Conservation (phyloP, 2,797 vertebrate genomes). For the Cyclopterus lumpus region DNA sequence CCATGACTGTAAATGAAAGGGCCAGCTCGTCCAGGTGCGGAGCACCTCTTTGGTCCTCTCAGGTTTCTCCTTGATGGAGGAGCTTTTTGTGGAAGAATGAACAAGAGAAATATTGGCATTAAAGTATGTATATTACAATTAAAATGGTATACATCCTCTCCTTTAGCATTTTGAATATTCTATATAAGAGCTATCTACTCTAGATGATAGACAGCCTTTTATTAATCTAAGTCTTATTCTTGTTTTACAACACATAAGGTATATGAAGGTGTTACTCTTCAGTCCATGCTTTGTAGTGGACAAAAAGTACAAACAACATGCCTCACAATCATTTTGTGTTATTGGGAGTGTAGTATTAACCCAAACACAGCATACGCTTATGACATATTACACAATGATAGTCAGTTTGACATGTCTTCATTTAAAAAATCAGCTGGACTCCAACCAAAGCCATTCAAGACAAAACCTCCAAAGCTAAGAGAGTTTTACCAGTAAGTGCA, state of each 20-base stretch:
- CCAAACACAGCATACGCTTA: slow-evolving; percentile 35
- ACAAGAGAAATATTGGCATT: slow-evolving; percentile 68
- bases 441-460: slow-evolving; percentile 58
- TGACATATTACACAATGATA: slow-evolving; percentile 52
- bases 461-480: slow-evolving; percentile 49
- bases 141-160: slow-evolving; percentile 22
- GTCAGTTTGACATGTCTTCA: slow-evolving; percentile 57
- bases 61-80: slow-evolving; percentile 78
- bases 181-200: slow-evolving; percentile 1
- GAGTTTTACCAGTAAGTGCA: slow-evolving; percentile 67
- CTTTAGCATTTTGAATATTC: slow-evolving; percentile 12
- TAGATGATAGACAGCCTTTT: slow-evolving; percentile 8
- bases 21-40: slow-evolving; percentile 82
- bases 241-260: not conserved
- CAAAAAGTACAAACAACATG: slow-evolving; percentile 1
- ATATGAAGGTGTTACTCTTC: not conserved
- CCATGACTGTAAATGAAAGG: slow-evolving; percentile 84
- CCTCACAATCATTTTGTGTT: slow-evolving; percentile 17
- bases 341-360: slow-evolving; percentile 24
- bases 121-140: slow-evolving; percentile 40
- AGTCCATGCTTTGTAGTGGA: not conserved
- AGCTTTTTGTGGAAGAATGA: slow-evolving; percentile 68
- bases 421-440: slow-evolving; percentile 75
- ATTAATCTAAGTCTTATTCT: slow-evolving; percentile 11
- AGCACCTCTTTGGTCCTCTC: slow-evolving; percentile 74